phyloP scores from a whole-genome alignment of 2,113 vertebrate genomes.

The Miniopterus natalensis region DNA sequence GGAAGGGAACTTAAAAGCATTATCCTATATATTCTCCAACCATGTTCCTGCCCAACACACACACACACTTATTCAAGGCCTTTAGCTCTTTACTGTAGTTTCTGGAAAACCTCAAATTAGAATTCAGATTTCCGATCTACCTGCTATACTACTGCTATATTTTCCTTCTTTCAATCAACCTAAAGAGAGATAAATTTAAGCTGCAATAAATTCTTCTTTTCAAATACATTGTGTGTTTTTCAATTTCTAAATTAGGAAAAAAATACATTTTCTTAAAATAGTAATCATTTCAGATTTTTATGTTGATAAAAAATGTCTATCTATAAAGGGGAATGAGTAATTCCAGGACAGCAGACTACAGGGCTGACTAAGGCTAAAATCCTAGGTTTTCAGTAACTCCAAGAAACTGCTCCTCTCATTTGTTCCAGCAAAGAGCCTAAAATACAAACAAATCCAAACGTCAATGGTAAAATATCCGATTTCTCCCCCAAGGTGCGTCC shows the following conservation, averaged over 20 bases:
- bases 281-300: conserved; percentile 11
- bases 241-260: conserved; percentile 33
- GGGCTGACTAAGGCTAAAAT: not conserved
- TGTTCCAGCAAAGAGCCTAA: not conserved
- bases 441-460: not conserved
- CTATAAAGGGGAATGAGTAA: not conserved
- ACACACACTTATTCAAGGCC: not conserved
- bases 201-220: not conserved
- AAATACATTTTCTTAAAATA: not conserved
- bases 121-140: not conserved
- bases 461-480: not conserved
- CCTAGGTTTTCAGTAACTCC: not conserved
- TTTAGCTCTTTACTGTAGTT: not conserved
- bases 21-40: not conserved
- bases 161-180: not conserved
- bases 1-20: not conserved
- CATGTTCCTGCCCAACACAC: not conserved
- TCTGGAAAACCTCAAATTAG: not conserved
- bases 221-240: not conserved
- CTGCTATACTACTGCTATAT: not conserved
- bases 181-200: conserved; percentile 33
- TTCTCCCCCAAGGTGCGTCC: not conserved
- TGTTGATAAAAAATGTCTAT: not conserved
- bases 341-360: not conserved
- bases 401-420: not conserved